These are phyloP conservation scores for Siniperca undulata DNA, from an alignment of 2,797 vertebrate species.

Conservation along the genomic window DNA sequence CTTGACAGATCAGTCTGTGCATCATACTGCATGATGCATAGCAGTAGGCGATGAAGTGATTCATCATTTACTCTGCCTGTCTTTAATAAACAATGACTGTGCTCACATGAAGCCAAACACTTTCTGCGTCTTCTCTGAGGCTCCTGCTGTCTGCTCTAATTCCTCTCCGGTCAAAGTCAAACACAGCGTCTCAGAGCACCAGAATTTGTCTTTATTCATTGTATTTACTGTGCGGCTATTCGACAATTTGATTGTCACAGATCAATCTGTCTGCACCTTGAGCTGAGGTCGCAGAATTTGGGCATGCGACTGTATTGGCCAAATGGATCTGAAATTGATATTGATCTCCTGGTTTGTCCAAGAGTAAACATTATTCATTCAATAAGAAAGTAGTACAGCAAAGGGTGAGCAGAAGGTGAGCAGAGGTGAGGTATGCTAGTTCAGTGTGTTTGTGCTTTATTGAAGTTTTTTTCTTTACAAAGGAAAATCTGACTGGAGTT, in stretches of 20 bases:
- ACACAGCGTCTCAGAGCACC: constrained; percentile 17
- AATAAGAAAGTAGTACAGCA: constrained; percentile 44
- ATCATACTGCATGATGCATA: constrained; percentile 1
- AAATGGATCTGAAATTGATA: constrained; percentile 73
- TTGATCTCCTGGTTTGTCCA: constrained; percentile 66
- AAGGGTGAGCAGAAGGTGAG: constrained; percentile 23
- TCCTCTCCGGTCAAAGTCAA: constrained; percentile 50
- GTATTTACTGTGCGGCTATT: constrained; percentile 48
- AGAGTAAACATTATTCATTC: constrained; percentile 67
- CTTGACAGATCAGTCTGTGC: constrained; percentile 3
- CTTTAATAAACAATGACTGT: constrained; percentile 38
- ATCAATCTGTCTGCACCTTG: constrained; percentile 68
- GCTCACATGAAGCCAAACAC: not conserved
- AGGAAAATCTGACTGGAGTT: constrained; percentile 9
- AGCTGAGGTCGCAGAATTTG: constrained; percentile 36
- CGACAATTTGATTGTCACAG: constrained; percentile 64
- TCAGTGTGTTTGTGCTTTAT: not conserved
- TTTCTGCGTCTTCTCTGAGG: constrained; percentile 5
- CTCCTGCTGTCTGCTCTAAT: constrained; percentile 25
- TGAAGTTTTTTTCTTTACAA: not conserved
- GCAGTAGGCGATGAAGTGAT: constrained; percentile 31
- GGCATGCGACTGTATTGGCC: constrained; percentile 53
- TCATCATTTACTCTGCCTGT: constrained; percentile 34
- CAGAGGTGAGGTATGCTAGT: constrained; percentile 8
- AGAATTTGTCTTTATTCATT: constrained; percentile 24